Percentiles rank a stretch among this genome's conserved stretches.
Conservation (phyloP, 2,888 invertebrate genomes). For the Drosophila acutilabella region DNA sequence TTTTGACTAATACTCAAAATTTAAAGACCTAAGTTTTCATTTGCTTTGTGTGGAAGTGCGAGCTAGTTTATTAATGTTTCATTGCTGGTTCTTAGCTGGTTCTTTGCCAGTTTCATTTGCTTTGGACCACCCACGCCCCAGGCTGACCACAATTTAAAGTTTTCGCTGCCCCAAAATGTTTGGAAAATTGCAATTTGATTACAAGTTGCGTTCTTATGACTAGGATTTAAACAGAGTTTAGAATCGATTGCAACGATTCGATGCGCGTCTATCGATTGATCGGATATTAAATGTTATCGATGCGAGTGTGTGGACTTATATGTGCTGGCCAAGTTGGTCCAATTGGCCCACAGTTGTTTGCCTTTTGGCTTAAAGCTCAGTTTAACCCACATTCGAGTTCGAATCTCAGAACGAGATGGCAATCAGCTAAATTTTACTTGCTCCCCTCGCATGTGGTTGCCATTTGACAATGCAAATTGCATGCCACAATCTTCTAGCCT, state of each 20-base stretch:
- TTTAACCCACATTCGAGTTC: conserved; percentile 72
- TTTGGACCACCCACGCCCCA: conserved; percentile 19
- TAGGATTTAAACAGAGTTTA: conserved; percentile 35
- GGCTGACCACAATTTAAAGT: conserved; percentile 16
- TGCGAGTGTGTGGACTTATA: background rate
- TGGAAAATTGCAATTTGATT: conserved; percentile 46
- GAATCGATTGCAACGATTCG: conserved; percentile 12
- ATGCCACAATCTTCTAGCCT: background rate
- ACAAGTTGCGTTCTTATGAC: conserved; percentile 32
- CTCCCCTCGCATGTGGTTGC: conserved; percentile 7
- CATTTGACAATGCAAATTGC: conserved; percentile 74
- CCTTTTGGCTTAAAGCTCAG: conserved; percentile 57
- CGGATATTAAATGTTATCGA: conserved; percentile 4
- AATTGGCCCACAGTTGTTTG: background rate
- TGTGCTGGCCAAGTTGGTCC: conserved; percentile 5
- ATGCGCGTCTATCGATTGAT: background rate
- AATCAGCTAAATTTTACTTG: conserved; percentile 13
- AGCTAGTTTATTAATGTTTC: too few species aligned
- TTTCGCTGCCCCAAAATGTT: background rate
- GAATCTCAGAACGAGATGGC: conserved; percentile 19
- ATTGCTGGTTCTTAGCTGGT: background rate
- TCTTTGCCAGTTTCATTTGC: background rate
- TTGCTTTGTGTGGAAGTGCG: too few species aligned
- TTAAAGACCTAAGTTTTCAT: too few species aligned
- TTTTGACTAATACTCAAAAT: too few species aligned